Conservation (phyloP, 1,140 invertebrate species). For the Papilio glaucus region DNA sequence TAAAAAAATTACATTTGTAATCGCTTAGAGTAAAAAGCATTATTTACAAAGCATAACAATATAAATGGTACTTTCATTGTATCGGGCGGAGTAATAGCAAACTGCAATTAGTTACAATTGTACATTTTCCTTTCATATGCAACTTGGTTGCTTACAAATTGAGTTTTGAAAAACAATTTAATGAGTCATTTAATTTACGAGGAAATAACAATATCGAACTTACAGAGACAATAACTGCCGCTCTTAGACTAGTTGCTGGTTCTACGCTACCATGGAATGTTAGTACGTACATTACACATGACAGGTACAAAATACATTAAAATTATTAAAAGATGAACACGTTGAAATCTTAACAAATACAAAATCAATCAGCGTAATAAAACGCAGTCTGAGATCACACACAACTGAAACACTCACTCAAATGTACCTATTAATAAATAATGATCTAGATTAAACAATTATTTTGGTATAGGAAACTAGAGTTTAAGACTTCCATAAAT, state of each 20-base stretch:
- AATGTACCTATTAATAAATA: constrained; percentile 79
- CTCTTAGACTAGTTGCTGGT: constrained; percentile 75
- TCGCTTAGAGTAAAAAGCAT: constrained; percentile 47
- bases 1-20: constrained; percentile 49
- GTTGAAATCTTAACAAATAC: constrained; percentile 59
- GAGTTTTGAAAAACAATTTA: constrained; percentile 49
- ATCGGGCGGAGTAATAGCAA: constrained; percentile 29
- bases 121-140: constrained; percentile 44
- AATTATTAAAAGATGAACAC: constrained; percentile 67
- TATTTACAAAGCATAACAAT: constrained; percentile 63
- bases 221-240: constrained; percentile 58
- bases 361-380: constrained; percentile 53
- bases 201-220: constrained; percentile 47
- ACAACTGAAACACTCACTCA: constrained; percentile 67
- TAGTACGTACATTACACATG: constrained; percentile 61
- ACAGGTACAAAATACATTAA: constrained; percentile 66
- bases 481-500: constrained; percentile 63
- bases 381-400: constrained; percentile 76
- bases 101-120: constrained; percentile 26
- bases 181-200: constrained; percentile 45
- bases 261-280: constrained; percentile 72
- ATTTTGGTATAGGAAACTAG: constrained; percentile 81
- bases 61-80: constrained; percentile 55
- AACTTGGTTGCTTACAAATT: constrained; percentile 68
- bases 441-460: constrained; percentile 75